Evolutionary conservation across 2,888 invertebrate genomes (phyloP).

Genomic region (Himalopsyche japonica): DNA sequence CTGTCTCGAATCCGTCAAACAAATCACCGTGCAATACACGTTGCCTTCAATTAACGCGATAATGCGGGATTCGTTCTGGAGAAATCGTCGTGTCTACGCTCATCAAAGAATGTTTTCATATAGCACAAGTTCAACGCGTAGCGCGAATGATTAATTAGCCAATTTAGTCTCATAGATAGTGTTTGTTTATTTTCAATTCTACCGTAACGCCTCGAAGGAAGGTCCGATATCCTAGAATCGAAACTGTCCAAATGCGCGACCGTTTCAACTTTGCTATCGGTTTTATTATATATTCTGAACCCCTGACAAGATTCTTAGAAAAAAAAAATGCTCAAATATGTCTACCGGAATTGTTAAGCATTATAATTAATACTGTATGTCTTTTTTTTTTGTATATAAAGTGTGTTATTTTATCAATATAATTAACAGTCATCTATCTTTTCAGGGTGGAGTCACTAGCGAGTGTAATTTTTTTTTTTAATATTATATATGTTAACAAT

Average conservation of each 20-base stretch:
- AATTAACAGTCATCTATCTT: background rate
- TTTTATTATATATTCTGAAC: background rate
- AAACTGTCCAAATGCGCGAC: background rate
- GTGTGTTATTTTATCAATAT: background rate
- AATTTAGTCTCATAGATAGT: background rate
- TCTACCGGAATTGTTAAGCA: background rate
- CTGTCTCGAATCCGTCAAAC: background rate
- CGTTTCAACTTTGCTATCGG: background rate
- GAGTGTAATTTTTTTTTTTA: background rate
- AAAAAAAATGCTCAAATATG: background rate
- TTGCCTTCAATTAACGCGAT: background rate
- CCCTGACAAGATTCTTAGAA: background rate
- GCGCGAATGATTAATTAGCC: background rate
- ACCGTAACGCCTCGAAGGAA: background rate
- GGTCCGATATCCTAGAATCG: background rate
- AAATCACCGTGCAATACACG: slow-evolving; percentile 8
- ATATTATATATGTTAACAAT: background rate
- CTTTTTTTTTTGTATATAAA: background rate
- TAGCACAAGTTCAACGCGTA: background rate
- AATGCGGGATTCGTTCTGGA: background rate
- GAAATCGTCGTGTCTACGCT: background rate
- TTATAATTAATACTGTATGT: background rate
- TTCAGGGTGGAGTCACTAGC: background rate
- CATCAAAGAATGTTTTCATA: background rate
- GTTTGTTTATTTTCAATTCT: background rate